phyloP scores from a whole-genome alignment of 2,113 vertebrate genomes.

The Orthonyx spaldingii region DNA sequence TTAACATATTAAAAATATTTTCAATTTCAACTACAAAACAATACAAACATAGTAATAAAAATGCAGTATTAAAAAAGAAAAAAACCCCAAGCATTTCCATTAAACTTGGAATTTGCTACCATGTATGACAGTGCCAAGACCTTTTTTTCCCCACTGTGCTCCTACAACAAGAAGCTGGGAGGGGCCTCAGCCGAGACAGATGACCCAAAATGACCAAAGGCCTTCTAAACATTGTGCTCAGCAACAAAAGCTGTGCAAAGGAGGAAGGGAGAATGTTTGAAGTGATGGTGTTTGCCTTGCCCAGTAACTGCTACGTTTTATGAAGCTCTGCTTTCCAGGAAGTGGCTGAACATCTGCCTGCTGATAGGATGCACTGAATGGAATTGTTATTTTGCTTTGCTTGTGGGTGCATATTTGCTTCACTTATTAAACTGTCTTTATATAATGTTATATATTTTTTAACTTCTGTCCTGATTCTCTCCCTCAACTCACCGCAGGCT shows the following conservation, averaged over 20 bases:
- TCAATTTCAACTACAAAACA: background rate
- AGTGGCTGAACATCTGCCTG: background rate
- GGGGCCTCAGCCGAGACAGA: accelerated
- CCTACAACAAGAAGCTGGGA: background rate
- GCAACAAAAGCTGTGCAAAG: background rate
- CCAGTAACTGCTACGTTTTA: accelerated
- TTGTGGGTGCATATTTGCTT: background rate
- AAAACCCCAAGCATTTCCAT: background rate
- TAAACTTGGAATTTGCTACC: background rate
- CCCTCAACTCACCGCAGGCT: background rate
- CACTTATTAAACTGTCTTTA: background rate
- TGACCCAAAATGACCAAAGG: background rate
- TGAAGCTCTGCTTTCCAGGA: background rate
- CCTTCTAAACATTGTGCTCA: background rate
- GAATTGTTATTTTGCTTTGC: background rate
- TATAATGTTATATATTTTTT: background rate
- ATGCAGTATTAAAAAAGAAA: background rate
- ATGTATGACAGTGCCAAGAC: background rate
- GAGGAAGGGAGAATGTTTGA: accelerated
- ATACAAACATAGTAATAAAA: conserved; percentile 15
- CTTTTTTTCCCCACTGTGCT: background rate
- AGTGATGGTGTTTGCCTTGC: background rate
- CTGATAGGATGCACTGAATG: background rate
- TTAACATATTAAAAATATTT: background rate
- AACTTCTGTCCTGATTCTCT: background rate